Base-by-base conservation (phyloP, 2,113 vertebrate genomes). In the Prietella phreatophila region DNA sequence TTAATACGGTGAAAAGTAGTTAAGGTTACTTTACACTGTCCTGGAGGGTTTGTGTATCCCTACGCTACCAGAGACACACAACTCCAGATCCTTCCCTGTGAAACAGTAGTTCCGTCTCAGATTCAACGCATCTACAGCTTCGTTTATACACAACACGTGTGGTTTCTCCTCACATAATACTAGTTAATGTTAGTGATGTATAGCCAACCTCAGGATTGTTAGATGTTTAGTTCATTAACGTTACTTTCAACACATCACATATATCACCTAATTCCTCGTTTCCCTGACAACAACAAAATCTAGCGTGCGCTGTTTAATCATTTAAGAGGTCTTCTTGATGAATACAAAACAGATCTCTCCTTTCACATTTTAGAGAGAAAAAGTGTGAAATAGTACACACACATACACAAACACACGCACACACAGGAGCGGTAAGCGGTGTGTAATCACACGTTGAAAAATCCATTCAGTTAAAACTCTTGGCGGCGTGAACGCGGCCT, bases 401-500 rank as follows among this genome's bases (percentile, higher is more conserved):
- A 13, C 73, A 47, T 39, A 47, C 55, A 19, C 55, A 36, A 55
- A 82, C 80, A 56, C 22, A 42, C 80, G 61, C 80, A 58, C 75
- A 78, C 75, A 78, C 75, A 30, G 30, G 19, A 73, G 73, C 83
- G 78, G 33, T 76, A 80, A 88, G n/a, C n/a, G 75, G 75, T 50
- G 58, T 76, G 60, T 86, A 85, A 89, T 36, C 11, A 69, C 9
- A 30, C 14, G 42, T 42, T 56, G 67, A 42, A 88, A 90, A 92
- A 91, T 90, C 85, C 0, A 90, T 91, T 93, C 89, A 90, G 84
- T 42, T 63, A 85, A 91, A 76, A 76, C 63, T 69, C 78, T 9
- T 65, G 17, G 81, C 27, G 15, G 63, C 17, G 36, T 30, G 69
- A 90, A 56, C 8, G n/a, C 56, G n/a, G 53, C 81, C 69, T 79